Evolutionary conservation across 2,113 vertebrate species (phyloP).

Genomic region (Accipiter cooperii): DNA sequence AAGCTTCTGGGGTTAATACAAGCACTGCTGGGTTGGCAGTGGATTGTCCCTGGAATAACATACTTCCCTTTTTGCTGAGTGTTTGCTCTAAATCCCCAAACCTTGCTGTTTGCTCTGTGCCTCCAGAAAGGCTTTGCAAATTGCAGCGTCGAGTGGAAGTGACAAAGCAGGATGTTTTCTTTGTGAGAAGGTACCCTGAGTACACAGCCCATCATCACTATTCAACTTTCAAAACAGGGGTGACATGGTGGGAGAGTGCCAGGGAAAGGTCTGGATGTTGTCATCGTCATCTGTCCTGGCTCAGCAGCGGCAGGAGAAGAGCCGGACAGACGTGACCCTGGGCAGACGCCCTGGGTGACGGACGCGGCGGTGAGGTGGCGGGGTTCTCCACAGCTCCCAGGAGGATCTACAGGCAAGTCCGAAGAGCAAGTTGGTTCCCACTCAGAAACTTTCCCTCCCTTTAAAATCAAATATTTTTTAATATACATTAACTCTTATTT

Average conservation of each 20-base stretch:
- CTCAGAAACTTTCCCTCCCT: neutral
- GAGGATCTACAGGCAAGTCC: neutral
- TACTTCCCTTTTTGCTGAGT: neutral
- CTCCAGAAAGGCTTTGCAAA: constrained; percentile 8
- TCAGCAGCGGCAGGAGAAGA: neutral
- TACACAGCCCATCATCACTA: constrained; percentile 45
- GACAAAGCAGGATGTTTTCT: constrained; percentile 50
- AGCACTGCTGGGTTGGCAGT: neutral
- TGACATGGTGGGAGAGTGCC: constrained; percentile 17
- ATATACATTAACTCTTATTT: neutral
- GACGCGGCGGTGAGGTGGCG: neutral
- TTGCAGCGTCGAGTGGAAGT: neutral
- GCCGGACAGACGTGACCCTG: neutral
- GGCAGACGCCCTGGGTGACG: neutral
- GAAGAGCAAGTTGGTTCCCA: neutral
- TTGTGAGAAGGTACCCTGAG: constrained; percentile 17
- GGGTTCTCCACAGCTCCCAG: neutral
- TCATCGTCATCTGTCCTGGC: neutral
- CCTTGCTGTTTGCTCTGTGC: neutral
- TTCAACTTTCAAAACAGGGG: constrained; percentile 36
- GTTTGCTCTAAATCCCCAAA: neutral
- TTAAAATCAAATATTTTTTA: neutral
- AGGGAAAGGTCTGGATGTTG: neutral
- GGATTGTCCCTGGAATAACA: constrained; percentile 31
- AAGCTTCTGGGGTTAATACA: neutral